These are phyloP conservation scores for Trachops cirrhosus DNA, from an alignment of 2,797 vertebrate species.

Conservation along the genomic window DNA sequence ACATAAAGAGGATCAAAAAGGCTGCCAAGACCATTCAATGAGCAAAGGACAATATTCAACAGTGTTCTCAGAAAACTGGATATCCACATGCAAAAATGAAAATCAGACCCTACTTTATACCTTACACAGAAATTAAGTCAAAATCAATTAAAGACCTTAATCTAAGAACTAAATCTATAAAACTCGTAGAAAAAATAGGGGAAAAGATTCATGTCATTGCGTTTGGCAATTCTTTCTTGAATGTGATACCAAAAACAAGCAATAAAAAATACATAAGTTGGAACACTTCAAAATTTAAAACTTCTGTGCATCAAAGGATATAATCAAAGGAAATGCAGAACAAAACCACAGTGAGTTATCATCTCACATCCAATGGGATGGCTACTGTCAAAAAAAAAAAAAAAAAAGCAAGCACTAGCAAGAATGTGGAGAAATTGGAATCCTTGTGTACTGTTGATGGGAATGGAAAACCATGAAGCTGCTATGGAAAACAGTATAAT, in stretches of 20 bases:
- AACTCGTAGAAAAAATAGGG: not conserved
- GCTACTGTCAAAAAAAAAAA: not conserved
- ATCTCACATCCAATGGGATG: not conserved
- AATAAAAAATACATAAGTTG: not conserved
- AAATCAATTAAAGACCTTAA: not conserved
- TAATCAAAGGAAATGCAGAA: constrained; percentile 20
- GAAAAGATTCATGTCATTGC: not conserved
- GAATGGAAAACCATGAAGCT: not conserved
- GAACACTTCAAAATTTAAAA: not conserved
- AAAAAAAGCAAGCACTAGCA: not conserved
- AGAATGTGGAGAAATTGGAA: not conserved
- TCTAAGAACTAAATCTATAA: not conserved
- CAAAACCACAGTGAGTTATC: not conserved
- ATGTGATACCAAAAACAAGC: not conserved
- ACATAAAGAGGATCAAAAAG: not conserved
- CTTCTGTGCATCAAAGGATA: not conserved
- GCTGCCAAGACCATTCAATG: not conserved
- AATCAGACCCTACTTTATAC: not conserved
- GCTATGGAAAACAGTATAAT: not conserved
- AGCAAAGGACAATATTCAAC: not conserved
- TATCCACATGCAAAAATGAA: not conserved
- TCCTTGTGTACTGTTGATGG: not conserved
- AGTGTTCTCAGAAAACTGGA: not conserved
- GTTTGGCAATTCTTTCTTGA: not conserved
- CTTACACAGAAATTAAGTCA: not conserved